phyloP scores from a whole-genome alignment of 1,140 invertebrate genomes.

The Globodera rostochiensis region DNA sequence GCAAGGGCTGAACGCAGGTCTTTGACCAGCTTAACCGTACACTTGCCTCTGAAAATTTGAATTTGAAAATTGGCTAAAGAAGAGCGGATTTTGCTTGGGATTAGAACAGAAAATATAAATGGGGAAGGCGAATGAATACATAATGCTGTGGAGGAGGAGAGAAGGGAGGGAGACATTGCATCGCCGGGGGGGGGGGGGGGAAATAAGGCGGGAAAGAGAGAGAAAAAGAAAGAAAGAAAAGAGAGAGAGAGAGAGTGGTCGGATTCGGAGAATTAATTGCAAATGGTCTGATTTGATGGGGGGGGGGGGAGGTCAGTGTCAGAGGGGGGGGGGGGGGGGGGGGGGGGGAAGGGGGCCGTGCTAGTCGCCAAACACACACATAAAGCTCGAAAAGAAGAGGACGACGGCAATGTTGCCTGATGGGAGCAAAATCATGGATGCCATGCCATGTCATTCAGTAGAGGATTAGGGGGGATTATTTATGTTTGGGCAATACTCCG shows the following conservation, averaged over 20 bases:
- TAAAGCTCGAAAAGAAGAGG: not conserved
- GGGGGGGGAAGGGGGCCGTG: too few species aligned
- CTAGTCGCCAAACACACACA: not conserved
- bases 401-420: too few species aligned
- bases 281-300: not conserved
- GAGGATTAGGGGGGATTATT: not conserved
- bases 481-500: not conserved
- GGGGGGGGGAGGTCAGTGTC: too few species aligned
- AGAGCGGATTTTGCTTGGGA: not conserved
- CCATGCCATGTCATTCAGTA: not conserved
- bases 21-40: constrained; percentile 50
- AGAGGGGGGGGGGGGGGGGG: too few species aligned
- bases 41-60: constrained; percentile 60
- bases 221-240: not conserved
- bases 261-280: not conserved
- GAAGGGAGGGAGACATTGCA: not conserved
- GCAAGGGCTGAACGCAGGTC: constrained; percentile 31
- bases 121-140: too few species aligned
- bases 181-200: too few species aligned
- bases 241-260: too few species aligned
- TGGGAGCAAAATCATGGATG: not conserved
- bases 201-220: not conserved
- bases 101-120: too few species aligned
- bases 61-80: not conserved
- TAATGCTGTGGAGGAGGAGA: too few species aligned